Conservation (phyloP, 2,797 vertebrate genomes). For the Mormyrops attenuatus region DNA sequence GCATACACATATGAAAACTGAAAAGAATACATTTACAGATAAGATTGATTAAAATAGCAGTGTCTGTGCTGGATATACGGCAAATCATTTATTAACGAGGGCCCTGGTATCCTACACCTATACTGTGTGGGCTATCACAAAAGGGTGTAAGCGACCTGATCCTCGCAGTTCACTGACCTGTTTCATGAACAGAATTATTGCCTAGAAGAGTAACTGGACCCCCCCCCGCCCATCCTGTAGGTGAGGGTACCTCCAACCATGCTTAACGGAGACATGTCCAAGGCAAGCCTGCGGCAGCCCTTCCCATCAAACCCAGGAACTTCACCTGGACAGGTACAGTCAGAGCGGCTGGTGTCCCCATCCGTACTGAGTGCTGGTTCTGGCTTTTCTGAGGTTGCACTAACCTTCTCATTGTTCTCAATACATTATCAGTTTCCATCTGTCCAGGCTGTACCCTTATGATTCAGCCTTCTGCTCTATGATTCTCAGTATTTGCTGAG, state of each 20-base stretch:
- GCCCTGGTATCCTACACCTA: neutral
- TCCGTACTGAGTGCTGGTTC: neutral
- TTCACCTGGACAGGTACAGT: neutral
- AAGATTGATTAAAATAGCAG: neutral
- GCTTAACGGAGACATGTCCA: neutral
- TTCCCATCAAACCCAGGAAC: neutral
- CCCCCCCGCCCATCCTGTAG: neutral
- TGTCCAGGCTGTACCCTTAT: neutral
- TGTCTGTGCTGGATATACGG: neutral
- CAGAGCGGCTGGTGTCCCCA: neutral
- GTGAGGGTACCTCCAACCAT: neutral
- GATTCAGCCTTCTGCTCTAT: neutral
- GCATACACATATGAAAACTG: neutral
- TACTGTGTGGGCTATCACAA: neutral
- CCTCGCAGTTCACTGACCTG: neutral
- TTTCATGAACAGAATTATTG: neutral
- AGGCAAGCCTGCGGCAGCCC: neutral
- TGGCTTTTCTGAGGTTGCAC: neutral
- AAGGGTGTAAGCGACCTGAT: neutral
- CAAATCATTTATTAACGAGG: neutral
- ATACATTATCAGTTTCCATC: neutral
- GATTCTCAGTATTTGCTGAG: neutral
- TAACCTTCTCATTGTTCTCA: neutral
- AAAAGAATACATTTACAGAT: neutral
- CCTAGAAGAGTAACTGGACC: neutral